phyloP scores from a whole-genome alignment of 2,888 invertebrate genomes.

The Microctonus aethiopoides region DNA sequence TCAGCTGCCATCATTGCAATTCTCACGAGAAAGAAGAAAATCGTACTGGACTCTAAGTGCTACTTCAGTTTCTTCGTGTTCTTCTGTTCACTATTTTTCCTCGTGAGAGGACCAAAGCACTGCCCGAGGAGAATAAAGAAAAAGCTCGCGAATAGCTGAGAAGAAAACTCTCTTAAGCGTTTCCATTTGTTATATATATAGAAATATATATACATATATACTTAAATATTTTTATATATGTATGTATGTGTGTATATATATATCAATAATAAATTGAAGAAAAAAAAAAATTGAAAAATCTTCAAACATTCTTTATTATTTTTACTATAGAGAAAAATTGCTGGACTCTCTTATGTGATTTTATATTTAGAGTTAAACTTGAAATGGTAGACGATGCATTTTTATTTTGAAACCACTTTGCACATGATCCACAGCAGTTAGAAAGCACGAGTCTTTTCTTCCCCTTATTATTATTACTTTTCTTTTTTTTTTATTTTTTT shows the following conservation, averaged over 20 bases:
- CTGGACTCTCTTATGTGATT: background rate
- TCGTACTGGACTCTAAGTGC: conserved; percentile 10
- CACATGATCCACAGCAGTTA: conserved; percentile 14
- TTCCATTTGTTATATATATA: conserved; percentile 3
- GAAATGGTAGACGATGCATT: conserved; percentile 17
- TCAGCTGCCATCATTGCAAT: conserved; percentile 7
- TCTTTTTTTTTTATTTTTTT: background rate
- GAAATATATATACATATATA: background rate
- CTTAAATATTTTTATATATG: background rate
- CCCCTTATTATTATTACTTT: background rate
- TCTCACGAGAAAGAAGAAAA: conserved; percentile 4
- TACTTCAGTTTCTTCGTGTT: background rate
- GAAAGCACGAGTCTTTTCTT: background rate
- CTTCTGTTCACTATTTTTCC: conserved; percentile 22
- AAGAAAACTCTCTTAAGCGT: conserved; percentile 33
- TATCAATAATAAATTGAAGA: background rate
- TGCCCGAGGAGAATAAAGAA: conserved; percentile 17
- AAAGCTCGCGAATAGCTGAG: conserved; percentile 8
- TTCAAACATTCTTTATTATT: background rate
- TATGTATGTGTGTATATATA: too few species aligned
- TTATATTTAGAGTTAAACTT: background rate
- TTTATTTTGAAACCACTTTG: conserved; percentile 12
- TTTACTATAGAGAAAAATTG: background rate
- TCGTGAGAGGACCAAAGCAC: conserved; percentile 17
- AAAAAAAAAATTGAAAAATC: background rate